A percentile compares a stretch with the other conserved stretches of the same genome.
phyloP scores from a whole-genome alignment of 2,888 invertebrate species.

The Caenorhabditis wallacei region DNA sequence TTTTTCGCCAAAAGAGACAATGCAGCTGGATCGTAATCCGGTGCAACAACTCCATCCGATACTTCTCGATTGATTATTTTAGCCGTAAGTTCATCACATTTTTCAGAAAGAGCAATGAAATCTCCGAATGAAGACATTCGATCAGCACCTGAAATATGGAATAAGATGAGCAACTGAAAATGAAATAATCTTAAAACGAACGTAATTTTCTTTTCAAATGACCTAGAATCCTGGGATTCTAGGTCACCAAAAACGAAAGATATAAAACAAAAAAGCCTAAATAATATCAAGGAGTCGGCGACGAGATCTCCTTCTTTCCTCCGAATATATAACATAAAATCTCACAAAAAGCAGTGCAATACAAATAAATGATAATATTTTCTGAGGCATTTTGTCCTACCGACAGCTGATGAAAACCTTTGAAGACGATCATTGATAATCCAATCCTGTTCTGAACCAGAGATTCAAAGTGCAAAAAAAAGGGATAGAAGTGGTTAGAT shows the following conservation, averaged over 20 bases:
- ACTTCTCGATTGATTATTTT: slow-evolving; percentile 93
- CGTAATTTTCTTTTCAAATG: background rate
- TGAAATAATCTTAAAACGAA: background rate
- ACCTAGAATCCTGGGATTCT: background rate
- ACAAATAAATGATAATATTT: background rate
- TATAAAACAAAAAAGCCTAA: slow-evolving; percentile 38
- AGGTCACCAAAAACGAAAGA: slow-evolving; percentile 9
- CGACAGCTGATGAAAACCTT: slow-evolving; percentile 53
- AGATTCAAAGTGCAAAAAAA: slow-evolving; percentile 25
- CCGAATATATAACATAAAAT: slow-evolving; percentile 4
- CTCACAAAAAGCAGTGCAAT: slow-evolving; percentile 50
- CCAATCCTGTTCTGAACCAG: slow-evolving; percentile 65
- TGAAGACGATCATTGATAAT: slow-evolving; percentile 66
- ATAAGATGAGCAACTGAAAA: background rate
- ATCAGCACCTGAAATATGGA: slow-evolving; percentile 88
- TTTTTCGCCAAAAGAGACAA: slow-evolving; percentile 93
- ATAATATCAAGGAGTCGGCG: slow-evolving; percentile 50
- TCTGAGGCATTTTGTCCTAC: slow-evolving; percentile 44
- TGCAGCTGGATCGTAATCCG: slow-evolving; percentile 91
- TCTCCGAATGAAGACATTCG: slow-evolving; percentile 99
- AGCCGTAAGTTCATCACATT: slow-evolving; percentile 93
- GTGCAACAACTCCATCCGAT: slow-evolving; percentile 98
- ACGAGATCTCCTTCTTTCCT: slow-evolving; percentile 56
- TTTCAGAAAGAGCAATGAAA: slow-evolving; percentile 94
- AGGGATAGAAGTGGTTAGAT: slow-evolving; percentile 28